Evolutionary conservation across 1,140 invertebrate genomes (phyloP), one percentile per base, ranked within the genome.

Genomic region (Orchestia grillus): DNA sequence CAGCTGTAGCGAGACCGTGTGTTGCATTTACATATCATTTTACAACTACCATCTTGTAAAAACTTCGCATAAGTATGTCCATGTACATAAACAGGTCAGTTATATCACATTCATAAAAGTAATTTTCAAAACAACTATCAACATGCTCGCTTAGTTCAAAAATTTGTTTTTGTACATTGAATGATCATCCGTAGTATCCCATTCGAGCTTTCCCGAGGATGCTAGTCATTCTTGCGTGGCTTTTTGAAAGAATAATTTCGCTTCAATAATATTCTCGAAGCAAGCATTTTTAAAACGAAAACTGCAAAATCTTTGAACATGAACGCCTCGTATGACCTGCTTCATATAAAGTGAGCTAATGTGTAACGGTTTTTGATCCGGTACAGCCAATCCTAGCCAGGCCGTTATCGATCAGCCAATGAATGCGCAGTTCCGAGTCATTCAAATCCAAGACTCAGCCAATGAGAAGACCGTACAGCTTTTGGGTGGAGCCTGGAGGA

Each of bases 311-410:
- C 92, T 94, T 94, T 94, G 8, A 94, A 94, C 44, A 44, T 45
- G 92, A 42, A 94, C 92, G 92, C 92, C 19, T 94, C 92, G 40
- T 94, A 94, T 94, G 92, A 94, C 92, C 92, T 94, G 41, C 92
- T 77, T 77, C 47, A 94, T 94, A 94, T 94, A 94, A 94, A 94
- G 92, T 45, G 92, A 94, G 92, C 44, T 94, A 94, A 94, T 94
- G 92, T 94, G 43, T 94, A 94, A 94, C 92, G 92, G 92, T 94
- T 47, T 94, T 94, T 94, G 92, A 94, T 45, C 41, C 43, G 92
- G 44, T 15, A 44, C 92, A 6, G 44, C 92, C 92, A 94, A 94
- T 94, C 43, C 92, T 44, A 44, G 43, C 92, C 41, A 23, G 44
- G 43, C 36, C 43, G 41, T 45, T 44, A 45, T 45, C 44, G 43